Evolutionary conservation across 2,888 invertebrate species (phyloP).

Genomic region (Cryptus armator): DNA sequence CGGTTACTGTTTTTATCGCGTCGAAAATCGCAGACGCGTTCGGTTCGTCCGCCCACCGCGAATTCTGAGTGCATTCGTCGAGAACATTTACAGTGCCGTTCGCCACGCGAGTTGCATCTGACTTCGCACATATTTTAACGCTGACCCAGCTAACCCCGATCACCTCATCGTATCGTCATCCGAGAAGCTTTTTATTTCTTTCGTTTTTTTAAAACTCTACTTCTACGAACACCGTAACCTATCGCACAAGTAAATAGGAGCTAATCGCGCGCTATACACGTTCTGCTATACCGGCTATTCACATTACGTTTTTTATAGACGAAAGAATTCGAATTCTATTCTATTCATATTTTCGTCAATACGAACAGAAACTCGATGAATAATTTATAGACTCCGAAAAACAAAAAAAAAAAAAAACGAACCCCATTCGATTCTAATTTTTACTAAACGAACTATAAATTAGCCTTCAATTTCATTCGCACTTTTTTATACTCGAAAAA

Average conservation of each 20-base stretch:
- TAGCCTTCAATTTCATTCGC: not conserved
- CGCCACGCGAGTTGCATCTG: conserved; percentile 3
- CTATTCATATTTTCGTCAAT: not conserved
- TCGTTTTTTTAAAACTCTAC: conserved; percentile 19
- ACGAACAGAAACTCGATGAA: too few relatives aligned
- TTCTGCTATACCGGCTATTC: not conserved
- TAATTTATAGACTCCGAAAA: not conserved
- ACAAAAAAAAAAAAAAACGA: not conserved
- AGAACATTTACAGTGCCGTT: not conserved
- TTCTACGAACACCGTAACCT: conserved; percentile 38
- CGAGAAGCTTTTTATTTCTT: conserved; percentile 26
- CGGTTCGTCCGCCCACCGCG: not conserved
- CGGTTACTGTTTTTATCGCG: conserved; percentile 3
- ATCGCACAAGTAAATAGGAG: conserved; percentile 45
- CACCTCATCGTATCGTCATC: conserved; percentile 49
- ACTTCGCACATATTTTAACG: conserved; percentile 47
- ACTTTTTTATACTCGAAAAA: not conserved
- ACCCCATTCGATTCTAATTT: not conserved
- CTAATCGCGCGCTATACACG: conserved; percentile 22
- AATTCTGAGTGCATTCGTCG: not conserved
- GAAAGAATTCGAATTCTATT: not conserved
- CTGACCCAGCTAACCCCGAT: conserved; percentile 52
- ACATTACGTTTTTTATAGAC: not conserved
- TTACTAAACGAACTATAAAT: not conserved
- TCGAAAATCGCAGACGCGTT: conserved; percentile 6